Evolutionary conservation across 1,140 invertebrate species (phyloP).

Genomic region (Penaeus chinensis): DNA sequence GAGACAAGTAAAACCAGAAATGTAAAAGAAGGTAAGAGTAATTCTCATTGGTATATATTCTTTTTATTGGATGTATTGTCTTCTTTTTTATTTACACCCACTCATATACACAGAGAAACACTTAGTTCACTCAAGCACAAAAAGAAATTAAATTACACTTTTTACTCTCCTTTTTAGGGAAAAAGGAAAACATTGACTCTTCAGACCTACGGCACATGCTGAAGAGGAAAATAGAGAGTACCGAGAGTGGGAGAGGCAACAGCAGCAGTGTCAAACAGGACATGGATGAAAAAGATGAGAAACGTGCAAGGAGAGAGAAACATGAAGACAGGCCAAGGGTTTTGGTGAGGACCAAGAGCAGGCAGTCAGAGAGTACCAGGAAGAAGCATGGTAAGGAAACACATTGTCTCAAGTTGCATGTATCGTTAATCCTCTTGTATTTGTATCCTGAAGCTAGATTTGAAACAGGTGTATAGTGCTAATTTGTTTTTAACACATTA

Average conservation of each 20-base stretch:
- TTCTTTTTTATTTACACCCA: background rate
- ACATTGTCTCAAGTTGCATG: no score
- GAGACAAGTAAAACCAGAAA: slow-evolving; percentile 10
- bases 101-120: background rate
- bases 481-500: no score
- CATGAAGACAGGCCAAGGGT: background rate
- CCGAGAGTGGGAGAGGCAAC: background rate
- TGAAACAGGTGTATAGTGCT: no score
- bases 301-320: slow-evolving; percentile 35
- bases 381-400: slow-evolving; percentile 10
- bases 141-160: background rate
- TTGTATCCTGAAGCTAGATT: no score
- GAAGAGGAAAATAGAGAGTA: slow-evolving; percentile 38
- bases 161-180: slow-evolving; percentile 9
- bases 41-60: no score
- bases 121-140: background rate
- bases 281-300: slow-evolving; percentile 13
- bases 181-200: slow-evolving; percentile 23
- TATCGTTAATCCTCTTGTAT: no score
- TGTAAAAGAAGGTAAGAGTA: slow-evolving; percentile 44
- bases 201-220: slow-evolving; percentile 47
- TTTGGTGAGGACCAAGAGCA: slow-evolving; percentile 11
- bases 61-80: background rate
- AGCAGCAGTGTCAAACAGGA: slow-evolving; percentile 8
- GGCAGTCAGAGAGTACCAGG: slow-evolving; percentile 37